Evolutionary conservation across 2,888 invertebrate genomes (phyloP).

Genomic region (Euplagia quadripunctaria): DNA sequence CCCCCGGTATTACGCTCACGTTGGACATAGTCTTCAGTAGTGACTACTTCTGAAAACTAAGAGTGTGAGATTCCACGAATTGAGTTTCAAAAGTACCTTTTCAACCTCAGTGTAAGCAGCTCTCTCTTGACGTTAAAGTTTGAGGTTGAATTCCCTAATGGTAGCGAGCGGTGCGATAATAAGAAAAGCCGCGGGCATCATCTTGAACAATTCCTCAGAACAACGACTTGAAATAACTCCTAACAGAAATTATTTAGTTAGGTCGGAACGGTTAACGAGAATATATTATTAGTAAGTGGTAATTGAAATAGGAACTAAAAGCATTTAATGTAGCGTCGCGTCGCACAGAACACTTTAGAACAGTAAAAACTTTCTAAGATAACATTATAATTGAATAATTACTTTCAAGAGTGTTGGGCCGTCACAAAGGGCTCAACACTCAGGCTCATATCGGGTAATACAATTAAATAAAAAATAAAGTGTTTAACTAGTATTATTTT

Average conservation of each 20-base stretch:
- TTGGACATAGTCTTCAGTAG: too few relatives aligned
- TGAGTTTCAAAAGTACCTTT: not conserved
- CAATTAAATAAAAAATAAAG: too few relatives aligned
- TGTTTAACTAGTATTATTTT: too few relatives aligned
- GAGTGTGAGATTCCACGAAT: not conserved
- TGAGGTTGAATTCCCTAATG: not conserved
- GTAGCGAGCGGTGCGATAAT: not conserved
- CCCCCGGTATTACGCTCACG: not conserved
- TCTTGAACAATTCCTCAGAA: not conserved
- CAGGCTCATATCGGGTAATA: too few relatives aligned
- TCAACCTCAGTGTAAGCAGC: not conserved
- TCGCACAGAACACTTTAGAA: not conserved
- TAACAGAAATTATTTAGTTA: not conserved
- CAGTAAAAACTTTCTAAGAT: not conserved
- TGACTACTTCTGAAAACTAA: not conserved
- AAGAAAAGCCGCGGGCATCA: not conserved
- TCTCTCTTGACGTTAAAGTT: not conserved
- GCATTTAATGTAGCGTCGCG: not conserved
- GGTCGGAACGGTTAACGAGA: not conserved
- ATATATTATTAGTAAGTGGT: not conserved
- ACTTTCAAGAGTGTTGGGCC: not conserved
- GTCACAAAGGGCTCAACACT: too few relatives aligned
- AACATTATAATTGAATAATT: not conserved
- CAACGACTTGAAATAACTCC: not conserved
- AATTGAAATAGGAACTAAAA: constrained; percentile 18